Evolutionary conservation across 1,140 invertebrate species (phyloP), one percentile per base, ranked within the genome.

Genomic region (Maniola jurtina): DNA sequence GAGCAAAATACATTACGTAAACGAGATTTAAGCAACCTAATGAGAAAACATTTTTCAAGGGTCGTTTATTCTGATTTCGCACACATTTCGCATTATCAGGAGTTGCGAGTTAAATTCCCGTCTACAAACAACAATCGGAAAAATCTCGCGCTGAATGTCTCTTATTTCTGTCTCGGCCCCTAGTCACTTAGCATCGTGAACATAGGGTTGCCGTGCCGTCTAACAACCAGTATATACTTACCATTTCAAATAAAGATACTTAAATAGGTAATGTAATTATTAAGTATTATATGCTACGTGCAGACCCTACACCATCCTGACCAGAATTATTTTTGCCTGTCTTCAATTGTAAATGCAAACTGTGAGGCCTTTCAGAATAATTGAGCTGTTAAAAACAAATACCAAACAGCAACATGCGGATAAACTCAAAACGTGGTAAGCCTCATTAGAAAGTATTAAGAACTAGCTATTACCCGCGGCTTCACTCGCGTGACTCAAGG

Each of bases 131-230:
- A 71, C 76, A 76, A 71, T 70, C 69, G 70, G 68, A 64, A 73
- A 64, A 79, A 80, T 79, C 73, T 75, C 70, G 54, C 59, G 68
- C 64, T 68, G 60, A 71, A 77, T 76, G 70, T 80, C 75, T 75
- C 80, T 75, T 75, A 77, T 83, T 83, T 72, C 66, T 73, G 9
- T 11, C 38, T 11, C 42, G 13, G 42, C 13, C 42, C 42, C 42
- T n/a, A 84, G 77, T 84, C 75, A 86, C 83, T 85, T 84, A 79
- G 72, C 76, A 82, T 75, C 74, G 80, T 81, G 83, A 83, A 86
- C 14, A 40, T 40, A 57, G 55, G 55, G 55, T 14, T 57, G 55
- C 34, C 55, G 14, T 5, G 6, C 33, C 10, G 34, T 55, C 13
- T 50, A 25, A 7, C 15, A 25, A 25, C 25, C 25, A 25, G 25